Evolutionary conservation across 1,140 invertebrate genomes (phyloP), one percentile per base, ranked within the genome.

Genomic region (Helicorthomorpha holstii): DNA sequence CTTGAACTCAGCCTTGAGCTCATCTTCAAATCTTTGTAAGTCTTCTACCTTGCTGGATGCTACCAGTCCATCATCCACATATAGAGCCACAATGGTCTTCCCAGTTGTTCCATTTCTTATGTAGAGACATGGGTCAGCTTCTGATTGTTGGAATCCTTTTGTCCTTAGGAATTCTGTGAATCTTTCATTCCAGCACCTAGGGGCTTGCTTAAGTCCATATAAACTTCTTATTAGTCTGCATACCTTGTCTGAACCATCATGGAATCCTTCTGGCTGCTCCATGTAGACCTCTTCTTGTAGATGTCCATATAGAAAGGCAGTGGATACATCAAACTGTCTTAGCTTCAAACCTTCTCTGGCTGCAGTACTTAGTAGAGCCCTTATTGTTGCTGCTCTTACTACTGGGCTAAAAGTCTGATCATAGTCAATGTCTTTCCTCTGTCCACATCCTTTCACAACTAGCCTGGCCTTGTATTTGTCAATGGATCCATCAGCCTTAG

Each of bases 401-500:
- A 64, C 62, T 24, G 59, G 61, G 22, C 57, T 52, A 26, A 57
- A 64, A 7, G 60, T 56, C 12, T 64, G 59, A 1, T 61, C 53
- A 42, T 62, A 64, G 26, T 64, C 60, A 12, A 60, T 34, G 25
- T 56, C 59, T 19, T 53, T 34, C 23, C 45, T 50, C 23, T 62
- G 60, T 1, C 38, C 54, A 44, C 22, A 62, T 10, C 63, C 61
- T 52, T 60, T 56, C 4, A 60, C 65, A 34, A 70, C 65, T 44
- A 71, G 58, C 43, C 68, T 48, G 41, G 71, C 66, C 58, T 71
- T 73, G 50, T 59, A 68, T 44, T 49, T 56, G n/a, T 53, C 57
- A 3, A 54, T 48, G 3, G 14, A 19, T 46, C 56, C 57, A 49
- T 61, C 53, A 42, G 47, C 41, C 42, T 63, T 52, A 24, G 53